Evolutionary conservation across 2,113 vertebrate genomes (phyloP).

Genomic region (Andinoacara biseriatus): DNA sequence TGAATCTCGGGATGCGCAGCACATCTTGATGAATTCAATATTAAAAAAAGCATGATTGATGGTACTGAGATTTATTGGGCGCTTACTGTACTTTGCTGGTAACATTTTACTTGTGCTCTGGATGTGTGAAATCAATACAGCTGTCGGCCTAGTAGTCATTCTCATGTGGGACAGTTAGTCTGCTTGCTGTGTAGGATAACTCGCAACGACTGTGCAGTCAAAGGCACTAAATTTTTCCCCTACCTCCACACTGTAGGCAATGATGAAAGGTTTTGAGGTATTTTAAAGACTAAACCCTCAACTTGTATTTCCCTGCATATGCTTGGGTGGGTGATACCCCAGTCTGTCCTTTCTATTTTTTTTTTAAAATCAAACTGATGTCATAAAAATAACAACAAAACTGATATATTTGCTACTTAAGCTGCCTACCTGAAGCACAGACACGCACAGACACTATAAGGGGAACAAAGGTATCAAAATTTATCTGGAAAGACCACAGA

Average conservation of each 20-base stretch:
- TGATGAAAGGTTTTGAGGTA: conserved; percentile 34
- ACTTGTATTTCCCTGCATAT: conserved; percentile 51
- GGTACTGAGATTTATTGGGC: conserved; percentile 23
- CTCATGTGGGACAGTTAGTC: conserved; percentile 35
- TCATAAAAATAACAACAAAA: background rate
- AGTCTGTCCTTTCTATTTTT: conserved; percentile 12
- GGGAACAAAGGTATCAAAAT: background rate
- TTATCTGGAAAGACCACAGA: background rate
- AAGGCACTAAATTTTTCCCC: conserved; percentile 30
- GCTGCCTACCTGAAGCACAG: background rate
- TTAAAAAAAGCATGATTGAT: conserved; percentile 51
- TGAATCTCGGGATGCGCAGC: background rate
- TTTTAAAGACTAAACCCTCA: conserved; percentile 25
- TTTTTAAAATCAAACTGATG: background rate
- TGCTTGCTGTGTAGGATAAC: conserved; percentile 15
- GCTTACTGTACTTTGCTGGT: conserved; percentile 41
- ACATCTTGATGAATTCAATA: conserved; percentile 4
- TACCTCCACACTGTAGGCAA: conserved; percentile 14
- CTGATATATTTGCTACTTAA: background rate
- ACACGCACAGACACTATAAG: too few species aligned
- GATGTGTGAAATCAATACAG: conserved; percentile 47
- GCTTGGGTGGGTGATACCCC: conserved; percentile 15
- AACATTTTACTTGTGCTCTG: conserved; percentile 3
- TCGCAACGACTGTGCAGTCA: conserved; percentile 30
- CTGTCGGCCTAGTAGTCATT: conserved; percentile 30